Evolutionary conservation across 2,888 invertebrate species (phyloP).

Genomic region (Acanthosepion pharaonis): DNA sequence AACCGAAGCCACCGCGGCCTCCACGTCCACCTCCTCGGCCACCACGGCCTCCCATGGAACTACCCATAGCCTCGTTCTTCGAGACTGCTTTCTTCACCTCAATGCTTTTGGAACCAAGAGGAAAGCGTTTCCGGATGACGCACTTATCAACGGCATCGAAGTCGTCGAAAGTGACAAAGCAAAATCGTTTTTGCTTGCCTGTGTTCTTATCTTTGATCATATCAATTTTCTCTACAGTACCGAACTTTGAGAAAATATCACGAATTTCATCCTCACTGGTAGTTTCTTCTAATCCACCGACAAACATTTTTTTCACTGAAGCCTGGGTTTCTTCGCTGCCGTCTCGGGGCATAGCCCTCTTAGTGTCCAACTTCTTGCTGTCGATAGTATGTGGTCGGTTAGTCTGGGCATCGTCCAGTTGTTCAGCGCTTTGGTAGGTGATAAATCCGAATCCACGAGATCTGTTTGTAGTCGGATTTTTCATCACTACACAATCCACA

Average conservation of each 20-base stretch:
- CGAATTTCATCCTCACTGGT: slow-evolving; percentile 89
- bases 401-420: slow-evolving; percentile 96
- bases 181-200: slow-evolving; percentile 95
- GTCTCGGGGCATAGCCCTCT: slow-evolving; percentile 91
- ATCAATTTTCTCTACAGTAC: slow-evolving; percentile 86
- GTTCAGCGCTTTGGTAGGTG: slow-evolving; percentile 91
- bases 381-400: slow-evolving; percentile 91
- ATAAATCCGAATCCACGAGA: slow-evolving; percentile 99
- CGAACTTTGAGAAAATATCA: slow-evolving; percentile 79
- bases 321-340: slow-evolving; percentile 87
- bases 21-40: slow-evolving; percentile 37
- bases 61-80: slow-evolving; percentile 80
- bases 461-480: slow-evolving; percentile 65
- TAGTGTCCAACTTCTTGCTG: slow-evolving; percentile 95
- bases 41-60: slow-evolving; percentile 47
- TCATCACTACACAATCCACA: slow-evolving; percentile 71
- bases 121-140: slow-evolving; percentile 80
- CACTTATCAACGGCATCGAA: slow-evolving; percentile 97
- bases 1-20: slow-evolving; percentile 39
- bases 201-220: slow-evolving; percentile 94
- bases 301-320: slow-evolving; percentile 94
- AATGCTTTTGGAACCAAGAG: slow-evolving; percentile 85
- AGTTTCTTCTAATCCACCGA: slow-evolving; percentile 93
- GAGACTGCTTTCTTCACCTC: slow-evolving; percentile 95
- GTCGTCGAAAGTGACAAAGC: slow-evolving; percentile 96